Evolutionary conservation across 2,797 vertebrate genomes (phyloP).

Genomic region (Scyliorhinus canicula): DNA sequence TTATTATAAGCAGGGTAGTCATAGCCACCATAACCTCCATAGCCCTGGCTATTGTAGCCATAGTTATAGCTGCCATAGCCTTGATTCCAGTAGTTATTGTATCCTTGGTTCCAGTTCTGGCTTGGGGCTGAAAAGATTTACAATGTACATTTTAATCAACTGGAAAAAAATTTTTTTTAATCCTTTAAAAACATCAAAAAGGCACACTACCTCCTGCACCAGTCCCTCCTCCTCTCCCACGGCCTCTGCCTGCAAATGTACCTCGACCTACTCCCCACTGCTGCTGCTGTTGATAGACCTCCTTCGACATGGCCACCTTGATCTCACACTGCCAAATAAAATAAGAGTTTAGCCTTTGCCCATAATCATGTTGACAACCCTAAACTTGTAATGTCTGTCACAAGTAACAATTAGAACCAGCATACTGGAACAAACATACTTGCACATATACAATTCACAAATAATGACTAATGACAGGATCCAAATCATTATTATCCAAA

Average conservation of each 20-base stretch:
- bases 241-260: conserved; percentile 74
- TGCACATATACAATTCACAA: not conserved
- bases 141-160: conserved; percentile 1
- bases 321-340: conserved; percentile 80
- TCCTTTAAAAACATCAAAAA: conserved; percentile 48
- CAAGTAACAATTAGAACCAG: not conserved
- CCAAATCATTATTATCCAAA: not conserved
- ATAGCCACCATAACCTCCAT: conserved; percentile 91
- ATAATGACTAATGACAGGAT: not conserved
- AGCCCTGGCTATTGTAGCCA: conserved; percentile 93
- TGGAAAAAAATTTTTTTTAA: not conserved
- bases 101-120: conserved; percentile 96
- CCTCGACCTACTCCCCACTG: conserved; percentile 89
- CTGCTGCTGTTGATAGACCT: conserved; percentile 95
- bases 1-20: conserved; percentile 98
- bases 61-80: conserved; percentile 89
- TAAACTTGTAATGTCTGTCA: too few relatives aligned
- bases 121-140: conserved; percentile 69
- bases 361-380: not conserved
- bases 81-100: conserved; percentile 96
- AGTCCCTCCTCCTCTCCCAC: conserved; percentile 80
- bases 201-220: conserved; percentile 77
- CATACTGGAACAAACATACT: not conserved
- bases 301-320: conserved; percentile 97
- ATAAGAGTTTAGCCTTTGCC: not conserved